Conservation (phyloP, 2,888 invertebrate genomes). For the Xestia sexstrigata region DNA sequence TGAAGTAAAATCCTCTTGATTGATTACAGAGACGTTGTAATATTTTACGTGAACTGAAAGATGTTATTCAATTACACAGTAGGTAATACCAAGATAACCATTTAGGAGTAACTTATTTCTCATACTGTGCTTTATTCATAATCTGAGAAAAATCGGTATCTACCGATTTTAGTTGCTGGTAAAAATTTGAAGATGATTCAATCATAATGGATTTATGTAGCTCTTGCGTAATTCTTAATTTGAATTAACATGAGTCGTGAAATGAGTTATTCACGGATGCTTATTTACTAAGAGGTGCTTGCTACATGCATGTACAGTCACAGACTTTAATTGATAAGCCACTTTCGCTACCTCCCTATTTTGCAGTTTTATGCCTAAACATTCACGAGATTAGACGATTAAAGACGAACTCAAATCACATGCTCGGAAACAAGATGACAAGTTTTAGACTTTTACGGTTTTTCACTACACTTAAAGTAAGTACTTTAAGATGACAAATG, state of each 20-base stretch:
- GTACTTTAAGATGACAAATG: no score
- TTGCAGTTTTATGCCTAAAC: no score
- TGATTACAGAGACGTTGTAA: slow-evolving; percentile 71
- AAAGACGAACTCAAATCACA: no score
- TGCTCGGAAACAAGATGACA: no score
- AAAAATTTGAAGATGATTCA: slow-evolving; percentile 21
- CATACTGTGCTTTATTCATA: slow-evolving; percentile 12
- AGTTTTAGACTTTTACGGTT: no score
- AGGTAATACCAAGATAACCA: slow-evolving; percentile 34
- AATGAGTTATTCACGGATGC: neutral
- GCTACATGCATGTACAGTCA: neutral
- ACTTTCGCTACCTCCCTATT: no score
- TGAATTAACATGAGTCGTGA: neutral
- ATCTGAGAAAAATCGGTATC: neutral
- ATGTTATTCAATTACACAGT: slow-evolving; percentile 48
- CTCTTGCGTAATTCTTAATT: neutral
- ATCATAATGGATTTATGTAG: neutral
- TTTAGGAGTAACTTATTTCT: slow-evolving; percentile 41
- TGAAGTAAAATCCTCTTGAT: slow-evolving; percentile 67
- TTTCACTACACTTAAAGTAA: no score
- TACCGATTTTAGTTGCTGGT: neutral
- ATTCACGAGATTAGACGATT: no score
- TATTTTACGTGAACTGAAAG: slow-evolving; percentile 76
- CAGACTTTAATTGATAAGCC: no score
- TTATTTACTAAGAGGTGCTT: neutral